Evolutionary conservation across 2,113 vertebrate genomes (phyloP), one percentile per base, ranked within the genome.

Genomic region (Gila orcuttii): DNA sequence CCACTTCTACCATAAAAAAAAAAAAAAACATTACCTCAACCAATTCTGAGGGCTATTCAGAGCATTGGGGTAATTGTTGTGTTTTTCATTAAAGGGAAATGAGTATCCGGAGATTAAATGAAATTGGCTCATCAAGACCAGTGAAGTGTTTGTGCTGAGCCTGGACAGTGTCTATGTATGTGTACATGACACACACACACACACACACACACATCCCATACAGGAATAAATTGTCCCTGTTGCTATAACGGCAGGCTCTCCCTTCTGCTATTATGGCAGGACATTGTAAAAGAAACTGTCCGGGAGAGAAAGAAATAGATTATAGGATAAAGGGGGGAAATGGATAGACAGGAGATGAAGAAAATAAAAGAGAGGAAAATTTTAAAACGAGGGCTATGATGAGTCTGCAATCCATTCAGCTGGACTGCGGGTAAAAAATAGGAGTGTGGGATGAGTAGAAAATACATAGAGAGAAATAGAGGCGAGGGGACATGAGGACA

Each of bases 71-170:
- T 95, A 94, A 95, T 95, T 95, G 94, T 93, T 88, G 84, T 93
- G 92, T 94, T 95, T 95, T 95, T 95, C 94, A 95, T 95, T 94
- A 95, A 93, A 86, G 86, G 88, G 89, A 91, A 92, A 95, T 93
- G 93, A 94, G 92, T 91, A 94, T 92, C 93, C 89, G 90, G 90
- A 93, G 92, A 94, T 93, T 92, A 92, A 92, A 87, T 89, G 93
- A 95, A 95, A 95, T 95, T 90, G 94, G 90, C 93, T 94, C 91
- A 94, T 94, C 93, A 93, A 92, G 91, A 91, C 89, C 83, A 73
- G 83, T 88, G 90, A 78, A 87, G 86, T 79, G 68, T 82, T 85
- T 87, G 88, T 79, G 78, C 77, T 79, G 66, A 78, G 89, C 86
- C 76, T 77, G 79, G 33, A 83, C 45, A 82, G 62, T 36, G 25